Percentiles rank a stretch among this genome's conserved stretches.
phyloP scores from a whole-genome alignment of 2,113 vertebrate genomes.

The Cichladusa arquata region DNA sequence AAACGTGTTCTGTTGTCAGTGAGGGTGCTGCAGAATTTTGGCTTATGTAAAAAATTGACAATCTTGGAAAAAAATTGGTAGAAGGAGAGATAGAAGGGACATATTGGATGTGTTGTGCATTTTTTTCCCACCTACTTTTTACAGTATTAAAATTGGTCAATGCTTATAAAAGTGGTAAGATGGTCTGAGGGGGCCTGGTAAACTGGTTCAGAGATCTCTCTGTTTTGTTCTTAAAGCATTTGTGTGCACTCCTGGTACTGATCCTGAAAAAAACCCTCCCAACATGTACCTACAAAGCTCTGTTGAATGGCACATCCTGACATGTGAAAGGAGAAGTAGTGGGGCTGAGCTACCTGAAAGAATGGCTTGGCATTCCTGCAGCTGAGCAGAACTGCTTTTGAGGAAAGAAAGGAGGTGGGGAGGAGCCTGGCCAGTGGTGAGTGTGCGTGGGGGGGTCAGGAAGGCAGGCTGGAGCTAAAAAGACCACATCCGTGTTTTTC shows the following conservation, averaged over 20 bases:
- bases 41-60: background rate
- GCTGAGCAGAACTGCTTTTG: conserved; percentile 51
- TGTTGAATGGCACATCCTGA: conserved; percentile 77
- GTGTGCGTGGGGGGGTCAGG: rapidly evolving
- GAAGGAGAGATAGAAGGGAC: background rate
- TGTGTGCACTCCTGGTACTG: background rate
- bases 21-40: background rate
- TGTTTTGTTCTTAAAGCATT: background rate
- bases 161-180: background rate
- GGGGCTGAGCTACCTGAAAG: conserved; percentile 68
- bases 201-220: background rate
- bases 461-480: conserved; percentile 48
- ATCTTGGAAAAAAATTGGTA: background rate
- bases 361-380: conserved; percentile 77
- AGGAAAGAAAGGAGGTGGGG: conserved; percentile 31
- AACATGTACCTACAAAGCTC: conserved; percentile 70
- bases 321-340: conserved; percentile 71
- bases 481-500: conserved; percentile 74
- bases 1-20: background rate
- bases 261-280: background rate
- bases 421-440: background rate
- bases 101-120: rapidly evolving
- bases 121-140: background rate
- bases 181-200: background rate
- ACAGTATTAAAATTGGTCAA: background rate